Evolutionary conservation across 2,797 vertebrate species (phyloP).

Genomic region (Chiloscyllium punctatum): DNA sequence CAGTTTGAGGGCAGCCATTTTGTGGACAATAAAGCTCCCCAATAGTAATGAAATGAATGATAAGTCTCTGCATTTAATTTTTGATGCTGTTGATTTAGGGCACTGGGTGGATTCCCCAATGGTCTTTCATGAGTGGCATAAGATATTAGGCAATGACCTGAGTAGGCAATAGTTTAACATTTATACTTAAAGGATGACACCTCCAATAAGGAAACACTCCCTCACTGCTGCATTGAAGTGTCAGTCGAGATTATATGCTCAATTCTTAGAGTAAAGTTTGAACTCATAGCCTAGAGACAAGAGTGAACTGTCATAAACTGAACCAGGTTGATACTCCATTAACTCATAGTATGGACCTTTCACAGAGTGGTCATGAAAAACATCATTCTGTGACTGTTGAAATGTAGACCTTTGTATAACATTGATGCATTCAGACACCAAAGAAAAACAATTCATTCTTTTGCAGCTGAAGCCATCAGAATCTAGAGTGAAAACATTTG

Average conservation of each 20-base stretch:
- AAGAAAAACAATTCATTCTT: constrained; percentile 26
- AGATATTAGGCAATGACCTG: not conserved
- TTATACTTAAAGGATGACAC: not conserved
- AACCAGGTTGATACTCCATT: not conserved
- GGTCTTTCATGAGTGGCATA: not conserved
- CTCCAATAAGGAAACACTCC: not conserved
- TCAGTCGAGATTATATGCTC: not conserved
- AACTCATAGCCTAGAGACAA: not conserved
- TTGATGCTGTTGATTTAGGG: not conserved
- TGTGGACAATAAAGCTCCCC: not conserved
- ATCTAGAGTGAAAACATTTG: constrained; percentile 27
- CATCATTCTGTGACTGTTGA: constrained; percentile 1
- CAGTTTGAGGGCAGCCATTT: not conserved
- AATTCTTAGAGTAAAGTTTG: not conserved
- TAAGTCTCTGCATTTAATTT: not conserved
- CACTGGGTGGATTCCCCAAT: not conserved
- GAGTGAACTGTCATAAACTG: not conserved
- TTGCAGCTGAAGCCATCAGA: constrained; percentile 9
- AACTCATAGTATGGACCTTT: not conserved
- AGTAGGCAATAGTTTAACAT: not conserved
- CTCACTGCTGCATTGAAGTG: not conserved
- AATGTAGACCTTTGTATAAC: not conserved
- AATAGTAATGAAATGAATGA: not conserved
- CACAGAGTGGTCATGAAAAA: constrained; percentile 1
- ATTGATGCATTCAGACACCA: constrained; percentile 20